phyloP scores from a whole-genome alignment of 2,797 vertebrate genomes.

The Odontamblyopus lacepedii region DNA sequence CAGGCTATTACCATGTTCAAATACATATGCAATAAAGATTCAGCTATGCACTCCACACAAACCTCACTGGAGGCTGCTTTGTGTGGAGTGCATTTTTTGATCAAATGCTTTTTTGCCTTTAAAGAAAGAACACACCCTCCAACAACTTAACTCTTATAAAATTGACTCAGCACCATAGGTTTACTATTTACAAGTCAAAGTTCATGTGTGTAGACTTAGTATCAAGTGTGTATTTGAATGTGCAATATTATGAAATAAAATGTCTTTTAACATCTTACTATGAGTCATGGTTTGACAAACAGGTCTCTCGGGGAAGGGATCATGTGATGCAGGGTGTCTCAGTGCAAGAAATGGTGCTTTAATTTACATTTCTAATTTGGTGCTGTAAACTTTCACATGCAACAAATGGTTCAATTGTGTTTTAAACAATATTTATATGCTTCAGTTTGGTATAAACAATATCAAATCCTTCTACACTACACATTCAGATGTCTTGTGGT shows the following conservation, averaged over 20 bases:
- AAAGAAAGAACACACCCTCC: constrained; percentile 26
- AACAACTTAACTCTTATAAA: background rate
- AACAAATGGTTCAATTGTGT: background rate
- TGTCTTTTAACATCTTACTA: constrained; percentile 7
- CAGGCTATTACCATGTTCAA: background rate
- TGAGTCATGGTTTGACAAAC: constrained; percentile 48
- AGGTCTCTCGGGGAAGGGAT: constrained; percentile 22
- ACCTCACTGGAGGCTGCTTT: background rate
- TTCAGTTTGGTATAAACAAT: background rate
- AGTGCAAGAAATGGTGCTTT: background rate
- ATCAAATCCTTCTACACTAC: background rate
- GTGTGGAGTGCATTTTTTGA: background rate
- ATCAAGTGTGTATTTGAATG: constrained; percentile 17
- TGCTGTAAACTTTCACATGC: background rate
- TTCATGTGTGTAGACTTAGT: constrained; percentile 10
- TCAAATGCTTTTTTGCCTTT: background rate
- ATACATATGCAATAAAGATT: background rate
- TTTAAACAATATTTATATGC: background rate
- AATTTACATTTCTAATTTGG: background rate
- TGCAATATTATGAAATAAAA: background rate
- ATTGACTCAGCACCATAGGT: background rate
- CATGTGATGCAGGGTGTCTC: background rate
- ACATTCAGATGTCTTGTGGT: background rate
- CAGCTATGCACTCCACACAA: background rate
- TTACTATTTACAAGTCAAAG: constrained; percentile 43